Conservation (phyloP, 1,140 invertebrate genomes). For the Rhagoletis pomonella region DNA sequence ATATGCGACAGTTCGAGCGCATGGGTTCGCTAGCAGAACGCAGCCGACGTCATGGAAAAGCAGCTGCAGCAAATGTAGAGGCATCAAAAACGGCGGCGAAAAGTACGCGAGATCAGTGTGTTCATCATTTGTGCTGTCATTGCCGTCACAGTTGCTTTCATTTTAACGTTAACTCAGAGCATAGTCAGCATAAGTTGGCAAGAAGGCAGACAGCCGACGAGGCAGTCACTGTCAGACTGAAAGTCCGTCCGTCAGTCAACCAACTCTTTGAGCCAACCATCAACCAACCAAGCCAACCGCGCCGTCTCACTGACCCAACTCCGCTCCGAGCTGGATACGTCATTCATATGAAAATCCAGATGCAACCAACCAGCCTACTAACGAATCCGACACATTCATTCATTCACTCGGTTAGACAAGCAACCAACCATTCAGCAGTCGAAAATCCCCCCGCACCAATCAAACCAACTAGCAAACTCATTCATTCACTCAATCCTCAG, state of each 20-base stretch:
- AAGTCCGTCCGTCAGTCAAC: not conserved
- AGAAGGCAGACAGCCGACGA: not conserved
- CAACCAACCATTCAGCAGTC: not conserved
- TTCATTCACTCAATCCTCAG: not conserved
- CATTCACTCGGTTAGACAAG: not conserved
- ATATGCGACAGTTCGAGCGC: not conserved
- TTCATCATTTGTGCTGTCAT: constrained; percentile 40
- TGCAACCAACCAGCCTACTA: constrained; percentile 5
- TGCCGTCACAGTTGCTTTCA: constrained; percentile 39
- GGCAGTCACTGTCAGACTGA: constrained; percentile 10
- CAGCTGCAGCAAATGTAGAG: not conserved
- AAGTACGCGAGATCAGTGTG: not conserved
- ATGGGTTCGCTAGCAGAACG: not conserved
- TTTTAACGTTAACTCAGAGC: not conserved
- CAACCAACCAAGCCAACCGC: not conserved
- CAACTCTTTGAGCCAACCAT: not conserved
- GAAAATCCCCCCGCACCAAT: not conserved
- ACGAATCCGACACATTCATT: constrained; percentile 26
- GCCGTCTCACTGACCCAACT: not conserved
- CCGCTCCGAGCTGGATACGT: not conserved
- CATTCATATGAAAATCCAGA: not conserved
- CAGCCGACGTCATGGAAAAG: not conserved
- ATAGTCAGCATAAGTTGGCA: not conserved
- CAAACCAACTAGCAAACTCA: not conserved
- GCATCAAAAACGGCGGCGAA: not conserved